These are phyloP conservation scores for Hydraecia micacea DNA, from an alignment of 2,888 invertebrate species.

Conservation along the genomic window DNA sequence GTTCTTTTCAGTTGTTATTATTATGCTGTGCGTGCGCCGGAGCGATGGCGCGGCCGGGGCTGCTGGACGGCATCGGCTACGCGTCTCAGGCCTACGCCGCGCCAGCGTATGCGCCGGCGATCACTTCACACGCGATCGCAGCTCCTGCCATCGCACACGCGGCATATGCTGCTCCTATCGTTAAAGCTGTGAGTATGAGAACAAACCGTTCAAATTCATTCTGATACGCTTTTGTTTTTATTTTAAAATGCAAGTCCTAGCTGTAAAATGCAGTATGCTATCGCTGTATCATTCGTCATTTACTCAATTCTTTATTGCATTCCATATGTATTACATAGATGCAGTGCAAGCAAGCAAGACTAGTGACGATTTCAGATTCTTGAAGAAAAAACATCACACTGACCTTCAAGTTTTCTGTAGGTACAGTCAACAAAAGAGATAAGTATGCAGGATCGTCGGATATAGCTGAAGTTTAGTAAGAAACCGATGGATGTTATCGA, in stretches of 20 bases:
- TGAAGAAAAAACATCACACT: neutral
- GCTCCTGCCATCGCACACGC: constrained; percentile 55
- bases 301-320: too few relatives aligned
- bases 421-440: too few relatives aligned
- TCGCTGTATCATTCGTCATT: too few relatives aligned
- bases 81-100: constrained; percentile 62
- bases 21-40: constrained; percentile 84
- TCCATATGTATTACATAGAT: too few relatives aligned
- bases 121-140: constrained; percentile 45
- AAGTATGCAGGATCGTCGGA: too few relatives aligned
- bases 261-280: neutral
- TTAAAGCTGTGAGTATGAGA: constrained; percentile 70
- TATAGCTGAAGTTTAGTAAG: too few relatives aligned
- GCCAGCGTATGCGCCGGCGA: constrained; percentile 53
- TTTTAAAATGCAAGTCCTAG: neutral
- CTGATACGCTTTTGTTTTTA: neutral
- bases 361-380: neutral
- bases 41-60: constrained; percentile 65
- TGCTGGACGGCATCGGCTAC: constrained; percentile 60
- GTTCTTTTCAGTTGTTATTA: constrained; percentile 77
- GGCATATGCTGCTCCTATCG: constrained; percentile 56
- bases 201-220: neutral
- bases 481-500: too few relatives aligned
- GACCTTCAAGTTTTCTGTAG: neutral
- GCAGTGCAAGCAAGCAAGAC: too few relatives aligned